These are phyloP conservation scores for Lanistes nyassanus DNA, from an alignment of 1,140 invertebrate species.

Conservation along the genomic window DNA sequence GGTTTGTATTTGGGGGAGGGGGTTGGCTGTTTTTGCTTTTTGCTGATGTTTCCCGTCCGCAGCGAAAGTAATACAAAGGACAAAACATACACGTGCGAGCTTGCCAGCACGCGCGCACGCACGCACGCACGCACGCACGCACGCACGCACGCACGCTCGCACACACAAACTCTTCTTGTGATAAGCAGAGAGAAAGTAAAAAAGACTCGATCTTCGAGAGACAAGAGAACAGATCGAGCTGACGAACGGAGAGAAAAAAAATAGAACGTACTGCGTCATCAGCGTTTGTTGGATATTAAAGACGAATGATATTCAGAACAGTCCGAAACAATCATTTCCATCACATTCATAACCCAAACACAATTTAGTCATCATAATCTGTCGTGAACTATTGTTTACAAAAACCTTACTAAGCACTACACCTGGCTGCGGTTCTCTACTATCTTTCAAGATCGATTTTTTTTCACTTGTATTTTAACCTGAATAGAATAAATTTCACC, in stretches of 20 bases:
- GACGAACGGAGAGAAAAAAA: background rate
- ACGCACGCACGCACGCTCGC: background rate
- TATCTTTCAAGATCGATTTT: background rate
- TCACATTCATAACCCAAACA: background rate
- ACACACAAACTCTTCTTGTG: background rate
- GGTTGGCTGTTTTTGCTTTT: no score
- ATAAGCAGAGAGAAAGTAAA: background rate
- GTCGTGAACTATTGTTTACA: no score
- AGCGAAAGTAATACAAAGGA: background rate
- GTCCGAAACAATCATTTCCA: background rate
- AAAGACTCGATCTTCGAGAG: background rate
- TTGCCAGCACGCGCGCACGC: background rate
- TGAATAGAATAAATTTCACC: no score
- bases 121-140: slow-evolving; percentile 3
- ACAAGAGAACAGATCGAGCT: background rate
- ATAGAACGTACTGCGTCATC: background rate
- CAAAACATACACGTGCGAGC: background rate
- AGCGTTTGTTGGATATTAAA: background rate
- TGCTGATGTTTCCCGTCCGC: no score
- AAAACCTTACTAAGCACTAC: no score
- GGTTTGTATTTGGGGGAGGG: no score
- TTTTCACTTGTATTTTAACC: no score
- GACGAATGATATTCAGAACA: background rate
- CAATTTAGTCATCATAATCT: no score
- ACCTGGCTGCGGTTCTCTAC: background rate